Evolutionary conservation across 2,888 invertebrate species (phyloP).

Genomic region (Patella depressa): DNA sequence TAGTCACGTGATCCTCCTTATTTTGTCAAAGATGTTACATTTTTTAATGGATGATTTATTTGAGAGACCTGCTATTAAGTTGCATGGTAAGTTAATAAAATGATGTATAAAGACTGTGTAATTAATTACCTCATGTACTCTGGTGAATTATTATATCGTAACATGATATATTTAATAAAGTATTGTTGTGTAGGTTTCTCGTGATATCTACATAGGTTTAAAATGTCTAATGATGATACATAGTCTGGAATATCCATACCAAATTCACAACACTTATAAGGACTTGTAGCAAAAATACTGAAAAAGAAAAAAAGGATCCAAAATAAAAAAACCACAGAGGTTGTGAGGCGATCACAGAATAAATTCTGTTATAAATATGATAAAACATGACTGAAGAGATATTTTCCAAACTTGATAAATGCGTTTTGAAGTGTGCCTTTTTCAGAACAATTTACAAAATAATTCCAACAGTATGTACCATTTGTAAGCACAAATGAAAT

Average conservation of each 20-base stretch:
- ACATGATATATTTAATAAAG: conserved; percentile 47
- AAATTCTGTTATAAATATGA: no score
- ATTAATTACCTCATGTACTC: conserved; percentile 22
- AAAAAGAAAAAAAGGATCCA: conserved; percentile 18
- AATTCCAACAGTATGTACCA: no score
- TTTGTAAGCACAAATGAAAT: no score
- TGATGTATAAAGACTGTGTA: background rate
- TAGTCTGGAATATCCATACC: conserved; percentile 41
- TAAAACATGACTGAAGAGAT: no score
- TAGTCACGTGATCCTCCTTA: no score
- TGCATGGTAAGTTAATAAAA: background rate
- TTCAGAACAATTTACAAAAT: no score
- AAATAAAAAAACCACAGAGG: no score
- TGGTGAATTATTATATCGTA: conserved; percentile 26
- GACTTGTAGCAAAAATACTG: conserved; percentile 50
- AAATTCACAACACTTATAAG: conserved; percentile 41
- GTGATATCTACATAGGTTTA: conserved; percentile 46
- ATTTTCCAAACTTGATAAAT: no score
- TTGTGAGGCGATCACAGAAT: no score
- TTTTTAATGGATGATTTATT: no score
- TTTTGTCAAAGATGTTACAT: no score
- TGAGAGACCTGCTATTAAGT: background rate
- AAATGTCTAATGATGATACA: conserved; percentile 49
- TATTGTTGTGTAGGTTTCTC: conserved; percentile 35
- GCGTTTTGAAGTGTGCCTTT: no score